Conservation (phyloP, 2,113 vertebrate genomes). For the Petromus typicus region DNA sequence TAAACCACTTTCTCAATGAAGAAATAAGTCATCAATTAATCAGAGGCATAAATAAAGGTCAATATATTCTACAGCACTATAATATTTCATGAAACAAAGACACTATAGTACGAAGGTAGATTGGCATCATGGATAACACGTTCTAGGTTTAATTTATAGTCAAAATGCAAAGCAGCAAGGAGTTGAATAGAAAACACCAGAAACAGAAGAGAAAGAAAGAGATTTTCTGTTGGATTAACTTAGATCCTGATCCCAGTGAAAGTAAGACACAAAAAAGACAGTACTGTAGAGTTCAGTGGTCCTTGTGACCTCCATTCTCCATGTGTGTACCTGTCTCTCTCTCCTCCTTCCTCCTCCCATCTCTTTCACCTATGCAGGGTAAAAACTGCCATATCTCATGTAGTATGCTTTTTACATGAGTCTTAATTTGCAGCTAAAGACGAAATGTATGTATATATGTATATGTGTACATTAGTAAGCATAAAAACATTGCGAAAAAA, state of each 20-base stretch:
- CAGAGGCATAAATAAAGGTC: neutral
- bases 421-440: slow-evolving; percentile 20
- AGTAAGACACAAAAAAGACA: slow-evolving; percentile 1
- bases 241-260: neutral
- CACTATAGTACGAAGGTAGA: neutral
- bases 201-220: slow-evolving; percentile 21
- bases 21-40: slow-evolving; percentile 39
- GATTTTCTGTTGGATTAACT: neutral
- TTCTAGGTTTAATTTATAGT: slow-evolving; percentile 12
- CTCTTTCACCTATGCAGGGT: neutral
- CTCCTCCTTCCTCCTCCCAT: too few species aligned
- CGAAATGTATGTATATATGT: neutral
- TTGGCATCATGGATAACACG: neutral
- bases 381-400: neutral
- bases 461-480: neutral
- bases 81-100: slow-evolving; percentile 34
- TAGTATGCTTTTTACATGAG: neutral
- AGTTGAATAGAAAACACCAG: neutral
- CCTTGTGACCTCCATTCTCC: neutral
- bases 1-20: slow-evolving; percentile 48
- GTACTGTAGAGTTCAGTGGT: neutral
- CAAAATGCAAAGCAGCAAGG: neutral
- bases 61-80: neutral
- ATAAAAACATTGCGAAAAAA: slow-evolving; percentile 42
- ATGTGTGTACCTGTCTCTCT: neutral